These are phyloP conservation scores for Malacoctenus gilli DNA, from an alignment of 2,797 vertebrate genomes.

Conservation along the genomic window DNA sequence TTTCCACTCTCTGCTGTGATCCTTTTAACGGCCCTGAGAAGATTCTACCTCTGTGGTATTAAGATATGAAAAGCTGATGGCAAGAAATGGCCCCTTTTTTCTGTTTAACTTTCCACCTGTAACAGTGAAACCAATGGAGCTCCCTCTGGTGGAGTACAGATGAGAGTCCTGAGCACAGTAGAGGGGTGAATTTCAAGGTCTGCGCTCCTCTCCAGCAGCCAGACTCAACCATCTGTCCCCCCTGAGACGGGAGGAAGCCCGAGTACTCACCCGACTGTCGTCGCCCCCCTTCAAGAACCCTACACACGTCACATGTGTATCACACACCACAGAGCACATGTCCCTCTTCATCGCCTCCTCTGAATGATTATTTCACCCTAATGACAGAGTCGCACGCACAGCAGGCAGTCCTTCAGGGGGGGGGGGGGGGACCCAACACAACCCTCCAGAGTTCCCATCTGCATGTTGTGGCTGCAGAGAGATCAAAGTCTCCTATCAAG, in stretches of 20 bases:
- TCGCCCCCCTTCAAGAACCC: slow-evolving; percentile 1
- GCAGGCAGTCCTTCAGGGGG: slow-evolving; percentile 6
- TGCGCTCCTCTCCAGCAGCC: too few species aligned
- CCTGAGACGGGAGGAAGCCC: background rate
- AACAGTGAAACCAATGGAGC: slow-evolving; percentile 35
- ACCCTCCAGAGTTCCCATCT: slow-evolving; percentile 26
- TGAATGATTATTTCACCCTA: background rate
- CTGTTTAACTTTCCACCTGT: slow-evolving; percentile 8
- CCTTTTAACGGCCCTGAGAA: too few species aligned
- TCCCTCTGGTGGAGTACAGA: slow-evolving; percentile 58
- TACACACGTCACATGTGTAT: background rate
- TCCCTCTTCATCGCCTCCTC: slow-evolving; percentile 1
- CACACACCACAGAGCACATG: background rate
- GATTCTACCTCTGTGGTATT: too few species aligned
- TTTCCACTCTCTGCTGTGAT: too few species aligned
- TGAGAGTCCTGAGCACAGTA: background rate
- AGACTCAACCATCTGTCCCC: background rate
- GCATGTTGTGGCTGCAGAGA: slow-evolving; percentile 25
- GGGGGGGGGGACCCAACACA: too few species aligned
- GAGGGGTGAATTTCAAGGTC: slow-evolving; percentile 9
- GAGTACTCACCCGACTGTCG: background rate
- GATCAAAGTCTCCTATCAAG: slow-evolving; percentile 42
- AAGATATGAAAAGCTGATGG: too few species aligned
- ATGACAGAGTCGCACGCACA: slow-evolving; percentile 21
- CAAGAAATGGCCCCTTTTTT: background rate